Percentiles rank a stretch among this genome's conserved stretches.
Evolutionary conservation across 2,113 vertebrate species (phyloP).

Genomic region (Xiphophorus couchianus): DNA sequence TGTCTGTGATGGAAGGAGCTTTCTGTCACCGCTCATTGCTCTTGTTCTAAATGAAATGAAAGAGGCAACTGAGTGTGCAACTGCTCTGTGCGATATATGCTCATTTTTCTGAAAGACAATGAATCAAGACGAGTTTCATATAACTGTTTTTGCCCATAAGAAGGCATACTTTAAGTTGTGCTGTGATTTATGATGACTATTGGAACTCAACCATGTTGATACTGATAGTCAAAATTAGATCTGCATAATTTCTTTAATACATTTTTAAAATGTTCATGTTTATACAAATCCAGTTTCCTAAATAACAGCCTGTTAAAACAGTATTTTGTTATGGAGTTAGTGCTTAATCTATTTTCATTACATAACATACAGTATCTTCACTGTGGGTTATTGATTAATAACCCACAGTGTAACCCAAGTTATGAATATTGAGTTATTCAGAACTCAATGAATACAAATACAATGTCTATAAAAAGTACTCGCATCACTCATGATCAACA

Average conservation of each 20-base stretch:
- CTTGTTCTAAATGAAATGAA: not conserved
- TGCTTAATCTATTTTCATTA: not conserved
- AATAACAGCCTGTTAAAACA: not conserved
- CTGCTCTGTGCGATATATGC: not conserved
- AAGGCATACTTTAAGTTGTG: not conserved
- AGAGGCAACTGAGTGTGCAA: not conserved
- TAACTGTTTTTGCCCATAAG: not conserved
- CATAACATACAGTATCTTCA: not conserved
- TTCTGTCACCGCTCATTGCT: not conserved
- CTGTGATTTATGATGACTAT: not conserved
- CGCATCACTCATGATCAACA: no score
- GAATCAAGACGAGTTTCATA: not conserved
- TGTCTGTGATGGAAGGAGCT: not conserved
- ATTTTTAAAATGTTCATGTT: not conserved
- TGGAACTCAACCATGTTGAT: not conserved
- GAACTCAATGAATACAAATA: no score
- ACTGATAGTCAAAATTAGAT: not conserved
- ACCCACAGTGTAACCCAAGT: no score
- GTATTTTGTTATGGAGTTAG: not conserved
- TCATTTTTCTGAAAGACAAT: conserved; percentile 1
- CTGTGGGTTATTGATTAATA: not conserved
- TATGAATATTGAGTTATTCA: no score
- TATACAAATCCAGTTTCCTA: not conserved
- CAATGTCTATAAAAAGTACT: no score
- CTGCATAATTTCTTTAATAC: not conserved